Evolutionary conservation across 2,113 vertebrate species (phyloP).

Genomic region (Calonectris borealis): DNA sequence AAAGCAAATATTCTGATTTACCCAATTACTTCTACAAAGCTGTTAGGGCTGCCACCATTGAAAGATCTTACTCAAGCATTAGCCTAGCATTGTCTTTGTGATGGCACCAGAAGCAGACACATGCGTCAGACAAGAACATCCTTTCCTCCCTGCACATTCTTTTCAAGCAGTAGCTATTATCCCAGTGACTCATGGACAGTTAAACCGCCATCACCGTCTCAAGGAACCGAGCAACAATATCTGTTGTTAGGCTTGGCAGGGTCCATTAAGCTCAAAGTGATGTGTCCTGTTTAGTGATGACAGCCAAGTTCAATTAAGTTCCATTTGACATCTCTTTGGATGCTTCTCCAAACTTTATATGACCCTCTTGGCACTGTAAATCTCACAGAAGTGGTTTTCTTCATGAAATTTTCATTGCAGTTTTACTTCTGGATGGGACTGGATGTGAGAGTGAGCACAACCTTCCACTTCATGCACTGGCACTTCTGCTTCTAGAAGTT

Average conservation of each 20-base stretch:
- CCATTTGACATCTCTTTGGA: conserved; percentile 41
- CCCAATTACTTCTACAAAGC: not conserved
- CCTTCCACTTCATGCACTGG: not conserved
- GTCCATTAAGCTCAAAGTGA: not conserved
- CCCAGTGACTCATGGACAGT: conserved; percentile 52
- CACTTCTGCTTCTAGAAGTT: not conserved
- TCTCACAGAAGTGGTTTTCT: conserved; percentile 14
- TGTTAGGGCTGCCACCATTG: not conserved
- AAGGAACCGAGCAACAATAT: conserved; percentile 28
- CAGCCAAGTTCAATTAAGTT: conserved; percentile 45
- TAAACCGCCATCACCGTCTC: not conserved
- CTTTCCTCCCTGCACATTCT: conserved; percentile 10
- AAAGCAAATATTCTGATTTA: not conserved
- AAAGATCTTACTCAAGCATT: not conserved
- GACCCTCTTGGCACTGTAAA: conserved; percentile 13
- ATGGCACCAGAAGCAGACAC: conserved; percentile 40
- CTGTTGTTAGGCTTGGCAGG: conserved; percentile 48
- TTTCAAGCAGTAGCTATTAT: conserved; percentile 36
- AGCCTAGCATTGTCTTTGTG: not conserved
- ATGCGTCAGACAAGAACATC: conserved; percentile 23
- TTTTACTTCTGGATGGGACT: not conserved
- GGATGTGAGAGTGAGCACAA: not conserved
- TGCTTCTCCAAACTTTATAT: conserved; percentile 18
- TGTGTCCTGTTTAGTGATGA: not conserved
- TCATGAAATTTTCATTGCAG: not conserved